Base-by-base conservation (phyloP, 2,888 invertebrate species). In the Tetragonisca angustula region DNA sequence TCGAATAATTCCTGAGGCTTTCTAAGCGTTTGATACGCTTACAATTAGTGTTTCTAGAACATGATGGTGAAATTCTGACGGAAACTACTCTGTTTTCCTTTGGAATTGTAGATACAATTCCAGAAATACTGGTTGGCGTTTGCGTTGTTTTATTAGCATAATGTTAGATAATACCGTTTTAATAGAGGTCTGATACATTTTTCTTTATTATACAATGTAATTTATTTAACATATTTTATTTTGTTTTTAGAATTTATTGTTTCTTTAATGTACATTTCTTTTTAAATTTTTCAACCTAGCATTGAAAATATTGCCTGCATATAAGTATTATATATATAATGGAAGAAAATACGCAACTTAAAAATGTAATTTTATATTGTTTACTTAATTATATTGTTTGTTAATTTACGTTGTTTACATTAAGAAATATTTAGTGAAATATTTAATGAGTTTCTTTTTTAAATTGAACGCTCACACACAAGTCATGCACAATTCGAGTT, bases 1-100 rank as follows among this genome's bases (percentile, higher is more conserved):
- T n/a, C 43, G 32, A 59, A 69, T 69, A 69, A 76, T 76, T 76
- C 69, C 50, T 15, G 13, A 32, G 32, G 50, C 56, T 69, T 69
- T 49, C 70, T 62, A 70, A 70, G 59, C 76, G 19, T 36, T 76
- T 62, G 76, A 70, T 61, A 70, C 49, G 70, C 61, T 76, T 70
- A 43, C 43, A 43, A 43, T 43, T 43, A 62, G 32, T 15, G 61
- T 6, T 32, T 50, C 24, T 70, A 17, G 24, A 62, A 61, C 61
- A 27, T 70, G 70, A 54, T 32, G 52, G 9, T 43, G 24, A 76
- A 11, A 76, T 70, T 61, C 70, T 15, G 17, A 13, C 13, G n/a
- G 32, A 65, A 65, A 52, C 6, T 24, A 24, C 32, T n/a, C 17
- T n/a, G 19, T 32, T 32, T 36, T 32, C n/a, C 61, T 36, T 27